These are phyloP conservation scores for Ceyx cyanopectus DNA, from an alignment of 2,113 vertebrate species.

Conservation along the genomic window DNA sequence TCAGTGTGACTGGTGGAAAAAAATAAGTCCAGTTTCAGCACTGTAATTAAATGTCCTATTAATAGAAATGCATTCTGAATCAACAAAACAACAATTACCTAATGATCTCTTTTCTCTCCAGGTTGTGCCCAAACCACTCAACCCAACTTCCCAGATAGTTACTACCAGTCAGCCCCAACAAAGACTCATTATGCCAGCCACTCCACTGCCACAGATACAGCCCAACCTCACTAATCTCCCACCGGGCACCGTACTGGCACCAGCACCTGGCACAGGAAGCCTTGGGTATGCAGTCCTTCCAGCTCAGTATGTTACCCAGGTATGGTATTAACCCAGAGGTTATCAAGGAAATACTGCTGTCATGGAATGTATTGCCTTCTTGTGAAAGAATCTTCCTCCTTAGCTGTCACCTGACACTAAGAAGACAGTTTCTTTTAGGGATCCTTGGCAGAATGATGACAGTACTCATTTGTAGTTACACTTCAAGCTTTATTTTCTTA, in stretches of 20 bases:
- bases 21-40: neutral
- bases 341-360: neutral
- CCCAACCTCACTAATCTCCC: slow-evolving; percentile 96
- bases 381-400: neutral
- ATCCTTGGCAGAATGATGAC: neutral
- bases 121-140: slow-evolving; percentile 93
- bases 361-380: neutral
- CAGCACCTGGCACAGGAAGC: slow-evolving; percentile 90
- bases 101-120: slow-evolving; percentile 48
- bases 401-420: neutral
- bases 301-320: slow-evolving; percentile 96
- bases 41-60: neutral
- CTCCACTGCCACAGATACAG: slow-evolving; percentile 94
- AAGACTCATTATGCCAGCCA: slow-evolving; percentile 97
- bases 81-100: neutral
- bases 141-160: slow-evolving; percentile 87
- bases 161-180: slow-evolving; percentile 92
- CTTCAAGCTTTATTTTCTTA: neutral
- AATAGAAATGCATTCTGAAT: neutral
- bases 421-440: neutral
- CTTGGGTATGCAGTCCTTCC: slow-evolving; percentile 95
- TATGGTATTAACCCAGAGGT: slow-evolving; percentile 43
- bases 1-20: neutral
- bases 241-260: slow-evolving; percentile 91
- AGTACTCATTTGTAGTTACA: neutral